A percentile compares a stretch with the other conserved stretches of the same genome.
These are phyloP conservation scores for human DNA, from an alignment of 2,113 vertebrate genomes.

Conservation along the genomic window DNA sequence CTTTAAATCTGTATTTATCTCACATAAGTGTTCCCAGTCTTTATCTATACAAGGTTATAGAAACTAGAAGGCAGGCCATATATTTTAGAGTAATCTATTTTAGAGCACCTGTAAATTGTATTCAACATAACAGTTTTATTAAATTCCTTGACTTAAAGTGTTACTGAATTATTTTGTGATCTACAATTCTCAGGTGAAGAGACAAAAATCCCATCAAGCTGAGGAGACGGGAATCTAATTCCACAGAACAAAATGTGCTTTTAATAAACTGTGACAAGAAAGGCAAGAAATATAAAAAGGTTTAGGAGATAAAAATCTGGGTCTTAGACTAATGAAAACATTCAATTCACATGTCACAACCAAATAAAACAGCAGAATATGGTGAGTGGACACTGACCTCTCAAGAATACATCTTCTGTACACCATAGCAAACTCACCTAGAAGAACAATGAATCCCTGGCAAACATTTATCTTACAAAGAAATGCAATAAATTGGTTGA, in stretches of 20 bases:
- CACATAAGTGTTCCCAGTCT: background rate
- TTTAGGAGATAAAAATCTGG: constrained; percentile 62
- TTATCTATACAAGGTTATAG: constrained; percentile 34
- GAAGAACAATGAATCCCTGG: constrained; percentile 21
- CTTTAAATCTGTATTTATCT: constrained; percentile 47
- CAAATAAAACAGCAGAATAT: constrained; percentile 60
- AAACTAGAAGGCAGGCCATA: constrained; percentile 32
- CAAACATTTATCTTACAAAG: constrained; percentile 45
- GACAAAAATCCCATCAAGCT: constrained; percentile 62
- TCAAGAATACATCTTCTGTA: constrained; percentile 48
- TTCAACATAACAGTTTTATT: constrained; percentile 71
- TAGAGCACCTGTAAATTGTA: constrained; percentile 63
- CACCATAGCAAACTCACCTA: background rate
- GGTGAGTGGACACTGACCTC: background rate
- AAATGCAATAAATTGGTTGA: constrained; percentile 53
- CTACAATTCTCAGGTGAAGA: constrained; percentile 65
- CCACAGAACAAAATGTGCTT: constrained; percentile 70
- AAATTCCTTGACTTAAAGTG: constrained; percentile 73
- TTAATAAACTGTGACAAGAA: constrained; percentile 67
- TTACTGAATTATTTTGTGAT: constrained; percentile 66
- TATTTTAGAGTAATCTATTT: constrained; percentile 65
- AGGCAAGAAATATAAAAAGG: constrained; percentile 35
- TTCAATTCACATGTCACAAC: constrained; percentile 56
- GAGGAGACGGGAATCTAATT: constrained; percentile 69
- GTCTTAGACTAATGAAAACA: constrained; percentile 68